Evolutionary conservation across 2,888 invertebrate genomes (phyloP), one percentile per base, ranked within the genome.

Genomic region (Cabera pusaria): DNA sequence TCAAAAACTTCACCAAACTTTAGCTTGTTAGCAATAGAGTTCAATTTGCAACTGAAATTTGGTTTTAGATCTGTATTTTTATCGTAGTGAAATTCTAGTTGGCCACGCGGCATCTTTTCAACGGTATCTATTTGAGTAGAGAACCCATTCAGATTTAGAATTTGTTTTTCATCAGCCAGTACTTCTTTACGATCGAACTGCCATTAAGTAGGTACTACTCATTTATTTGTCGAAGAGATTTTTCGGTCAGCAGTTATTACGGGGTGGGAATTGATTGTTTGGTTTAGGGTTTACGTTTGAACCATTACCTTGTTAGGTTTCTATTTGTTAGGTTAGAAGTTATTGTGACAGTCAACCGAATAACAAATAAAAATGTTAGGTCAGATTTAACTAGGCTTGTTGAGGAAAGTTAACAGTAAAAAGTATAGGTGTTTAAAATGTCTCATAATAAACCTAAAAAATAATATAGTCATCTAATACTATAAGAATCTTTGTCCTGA

Each of bases 61-160:
- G 7, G 16, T 25, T 51, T 42, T 1, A 0, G 10, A 45, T 32
- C 27, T 10, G 33, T 4, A 36, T 19, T 40, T 19, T 27, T 41
- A 49, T 45, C n/a, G 40, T 56, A 37, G 64, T 42, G 17, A 45
- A 50, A 45, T 49, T 56, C 44, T 60, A 68, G 68, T 69, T 57
- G 57, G 84, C 66, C 86, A 83, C 86, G 86, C 78, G 85, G 64
- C 80, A 62, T 64, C 70, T 68, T 78, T 83, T 84, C 83, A 81
- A 78, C 76, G 80, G 84, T 85, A 82, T 85, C 86, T 86, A 72
- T 86, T 86, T 84, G 83, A 82, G 75, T 82, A 83, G 59, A 64
- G 79, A 81, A 82, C 68, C 67, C 69, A 73, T 81, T 72, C 70
- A 72, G 70, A 76, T 70, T 64, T 56, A 57, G 36, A 84, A 85